A percentile compares a stretch with the other conserved stretches of the same genome.
Conservation (phyloP, 1,140 invertebrate species). For the Drosophila lini region DNA sequence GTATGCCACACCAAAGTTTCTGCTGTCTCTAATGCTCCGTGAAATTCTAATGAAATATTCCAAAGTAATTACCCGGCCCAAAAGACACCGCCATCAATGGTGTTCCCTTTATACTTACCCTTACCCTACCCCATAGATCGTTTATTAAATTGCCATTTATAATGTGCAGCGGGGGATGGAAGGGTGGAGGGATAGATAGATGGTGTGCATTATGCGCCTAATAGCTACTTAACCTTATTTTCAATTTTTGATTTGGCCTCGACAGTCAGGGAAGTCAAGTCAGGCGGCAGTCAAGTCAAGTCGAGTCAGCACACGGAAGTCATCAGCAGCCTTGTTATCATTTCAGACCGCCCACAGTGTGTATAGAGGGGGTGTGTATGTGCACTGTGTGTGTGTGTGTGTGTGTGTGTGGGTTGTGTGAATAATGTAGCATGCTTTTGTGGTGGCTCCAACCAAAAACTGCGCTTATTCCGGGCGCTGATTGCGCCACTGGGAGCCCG, state of each 20-base stretch:
- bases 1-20: constrained; percentile 31
- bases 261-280: constrained; percentile 30
- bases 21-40: constrained; percentile 67
- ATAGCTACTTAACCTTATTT: constrained; percentile 83
- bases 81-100: constrained; percentile 32
- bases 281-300: constrained; percentile 44
- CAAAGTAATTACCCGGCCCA: constrained; percentile 67
- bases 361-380: background rate
- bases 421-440: constrained; percentile 78
- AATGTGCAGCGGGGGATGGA: constrained; percentile 18
- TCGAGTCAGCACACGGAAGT: constrained; percentile 70
- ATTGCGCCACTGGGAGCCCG: constrained; percentile 74
- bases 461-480: constrained; percentile 66
- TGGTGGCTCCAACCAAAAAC: constrained; percentile 56
- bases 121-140: constrained; percentile 9
- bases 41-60: constrained; percentile 80
- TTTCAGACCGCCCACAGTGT: constrained; percentile 26
- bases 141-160: constrained; percentile 76
- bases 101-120: background rate
- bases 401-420: constrained; percentile 19
- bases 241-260: constrained; percentile 78
- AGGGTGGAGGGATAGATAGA: background rate
- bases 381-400: constrained; percentile 18
- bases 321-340: constrained; percentile 81
- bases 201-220: constrained; percentile 57